Conservation (phyloP, 2,797 vertebrate species). For the Coluber constrictor region DNA sequence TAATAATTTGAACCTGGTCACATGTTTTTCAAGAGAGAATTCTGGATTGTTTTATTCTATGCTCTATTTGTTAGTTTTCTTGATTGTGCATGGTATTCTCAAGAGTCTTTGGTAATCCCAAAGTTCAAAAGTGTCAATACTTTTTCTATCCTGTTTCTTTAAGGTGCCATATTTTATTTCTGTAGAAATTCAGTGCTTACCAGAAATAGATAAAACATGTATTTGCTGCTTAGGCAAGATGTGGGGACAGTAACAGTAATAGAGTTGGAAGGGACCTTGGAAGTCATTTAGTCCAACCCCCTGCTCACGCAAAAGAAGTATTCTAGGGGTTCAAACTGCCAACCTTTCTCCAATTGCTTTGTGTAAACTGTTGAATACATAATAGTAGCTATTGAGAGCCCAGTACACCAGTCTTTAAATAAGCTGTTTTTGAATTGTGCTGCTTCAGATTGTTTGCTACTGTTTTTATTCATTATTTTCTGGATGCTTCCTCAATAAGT, state of each 20-base stretch:
- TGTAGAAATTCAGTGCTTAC: too few relatives aligned
- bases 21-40: neutral
- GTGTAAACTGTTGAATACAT: neutral
- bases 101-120: neutral
- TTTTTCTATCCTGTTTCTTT: neutral
- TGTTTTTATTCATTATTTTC: conserved; percentile 41
- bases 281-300: too few relatives aligned
- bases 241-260: neutral
- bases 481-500: conserved; percentile 11
- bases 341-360: neutral
- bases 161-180: neutral
- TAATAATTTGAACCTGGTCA: neutral
- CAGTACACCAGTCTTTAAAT: neutral
- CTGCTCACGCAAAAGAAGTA: too few relatives aligned
- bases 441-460: neutral
- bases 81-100: neutral
- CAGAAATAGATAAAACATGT: neutral
- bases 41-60: neutral
- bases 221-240: neutral
- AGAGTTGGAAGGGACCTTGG: too few relatives aligned
- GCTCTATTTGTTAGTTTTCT: neutral
- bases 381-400: neutral
- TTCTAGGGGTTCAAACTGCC: too few relatives aligned
- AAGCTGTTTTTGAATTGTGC: neutral
- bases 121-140: neutral